phyloP scores from a whole-genome alignment of 2,113 vertebrate genomes.

The Salvelinus alpinus region DNA sequence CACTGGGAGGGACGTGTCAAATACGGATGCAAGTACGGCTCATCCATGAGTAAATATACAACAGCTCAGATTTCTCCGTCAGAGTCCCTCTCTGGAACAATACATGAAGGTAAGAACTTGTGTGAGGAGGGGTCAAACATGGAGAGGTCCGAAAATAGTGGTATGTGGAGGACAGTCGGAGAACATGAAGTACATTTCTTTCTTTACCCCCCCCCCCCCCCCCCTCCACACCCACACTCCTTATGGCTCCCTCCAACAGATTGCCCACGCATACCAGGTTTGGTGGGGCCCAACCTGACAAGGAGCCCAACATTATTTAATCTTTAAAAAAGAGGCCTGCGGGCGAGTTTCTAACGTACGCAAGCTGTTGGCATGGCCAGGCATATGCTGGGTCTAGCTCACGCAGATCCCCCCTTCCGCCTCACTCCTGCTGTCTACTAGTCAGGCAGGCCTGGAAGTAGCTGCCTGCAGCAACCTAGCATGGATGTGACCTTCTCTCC shows the following conservation, averaged over 20 bases:
- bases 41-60: too few species aligned
- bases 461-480: neutral
- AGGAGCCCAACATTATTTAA: constrained; percentile 46
- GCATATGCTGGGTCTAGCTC: constrained; percentile 68
- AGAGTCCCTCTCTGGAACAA: too few species aligned
- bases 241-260: constrained; percentile 24
- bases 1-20: too few species aligned
- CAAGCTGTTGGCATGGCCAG: constrained; percentile 71
- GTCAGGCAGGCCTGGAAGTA: neutral
- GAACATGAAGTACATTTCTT: too few species aligned
- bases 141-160: too few species aligned
- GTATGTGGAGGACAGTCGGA: too few species aligned
- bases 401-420: constrained; percentile 16
- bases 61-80: too few species aligned
- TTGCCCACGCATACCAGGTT: constrained; percentile 62
- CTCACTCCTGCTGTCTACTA: constrained; percentile 54
- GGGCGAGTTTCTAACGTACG: constrained; percentile 59
- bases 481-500: neutral
- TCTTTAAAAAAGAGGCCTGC: constrained; percentile 64
- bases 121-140: too few species aligned
- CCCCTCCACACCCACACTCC: neutral
- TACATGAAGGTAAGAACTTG: too few species aligned
- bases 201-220: constrained; percentile 11
- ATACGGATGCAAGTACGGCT: too few species aligned
- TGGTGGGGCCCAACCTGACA: constrained; percentile 56